Base-by-base conservation (phyloP, 2,888 invertebrate species). In the Smittia sp. region DNA sequence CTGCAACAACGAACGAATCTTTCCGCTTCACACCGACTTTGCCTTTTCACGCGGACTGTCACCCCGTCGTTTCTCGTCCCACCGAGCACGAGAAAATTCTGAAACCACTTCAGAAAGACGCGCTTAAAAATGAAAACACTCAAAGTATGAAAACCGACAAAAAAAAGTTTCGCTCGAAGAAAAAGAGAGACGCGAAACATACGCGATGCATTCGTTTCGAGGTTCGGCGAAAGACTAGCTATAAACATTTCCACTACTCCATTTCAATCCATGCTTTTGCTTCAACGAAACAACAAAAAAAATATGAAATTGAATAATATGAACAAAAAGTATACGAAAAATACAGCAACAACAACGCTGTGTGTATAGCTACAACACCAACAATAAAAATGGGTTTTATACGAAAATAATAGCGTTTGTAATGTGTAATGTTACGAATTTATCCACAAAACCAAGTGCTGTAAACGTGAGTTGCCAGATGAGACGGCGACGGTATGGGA, bases 211-310 rank as follows among this genome's bases (percentile, higher is more conserved):
- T 79, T 81, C 82, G 79, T 81, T 80, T 79, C 82, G 81, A 80
- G 81, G 81, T 82, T 81, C 81, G 81, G 79, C 79, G 81, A 81
- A 82, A 82, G 82, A 82, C 82, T 82, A 82, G 80, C 81, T 54
- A 72, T 81, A 81, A 81, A 82, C 82, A 80, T 81, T 80, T 74
- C 74, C 74, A 74, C 74, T 74, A 74, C 74, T 74, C 74, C 69
- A 74, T 63, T 72, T 72, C 72, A 72, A 72, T 72, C 72, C 72
- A 72, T 72, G 72, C 72, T 72, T 72, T 72, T 62, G 62, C 72
- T 58, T 72, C 58, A 72, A 69, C 25, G 27, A 27, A 69, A 54
- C 58, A 58, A 58, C 58, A 52, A 58, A 72, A 72, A 70, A 58
- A 62, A 72, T 62, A 63, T 62, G 62, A 72, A 72, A 72, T 72